Conservation (phyloP, 2,888 invertebrate species). For the Odiellus spinosus region DNA sequence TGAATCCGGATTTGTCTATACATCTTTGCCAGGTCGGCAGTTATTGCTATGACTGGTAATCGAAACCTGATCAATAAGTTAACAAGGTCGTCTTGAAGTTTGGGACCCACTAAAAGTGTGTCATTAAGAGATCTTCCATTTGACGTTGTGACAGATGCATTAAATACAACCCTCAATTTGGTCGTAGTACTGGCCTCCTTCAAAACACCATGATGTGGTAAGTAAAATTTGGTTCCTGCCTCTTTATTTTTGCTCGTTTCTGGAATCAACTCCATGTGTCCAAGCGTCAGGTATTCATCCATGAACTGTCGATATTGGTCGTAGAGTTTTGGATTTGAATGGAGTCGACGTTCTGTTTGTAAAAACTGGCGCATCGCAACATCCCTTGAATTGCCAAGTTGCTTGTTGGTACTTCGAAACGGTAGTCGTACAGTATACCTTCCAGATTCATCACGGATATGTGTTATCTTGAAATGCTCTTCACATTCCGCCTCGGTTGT, state of each 20-base stretch:
- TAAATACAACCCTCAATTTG: not conserved
- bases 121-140: slow-evolving; percentile 25
- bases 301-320: slow-evolving; percentile 1
- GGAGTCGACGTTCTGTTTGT: not conserved
- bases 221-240: slow-evolving; percentile 7
- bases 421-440: slow-evolving; percentile 21
- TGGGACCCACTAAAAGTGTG: slow-evolving; percentile 24
- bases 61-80: slow-evolving; percentile 24
- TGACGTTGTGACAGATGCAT: slow-evolving; percentile 3
- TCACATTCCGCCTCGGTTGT: slow-evolving; percentile 20
- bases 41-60: slow-evolving; percentile 21
- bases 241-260: slow-evolving; percentile 17
- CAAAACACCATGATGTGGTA: slow-evolving; percentile 5
- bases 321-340: not conserved
- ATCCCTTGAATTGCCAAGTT: slow-evolving; percentile 2
- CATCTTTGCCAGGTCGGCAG: slow-evolving; percentile 29
- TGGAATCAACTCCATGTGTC: slow-evolving; percentile 19
- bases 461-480: slow-evolving; percentile 18
- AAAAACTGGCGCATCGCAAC: not conserved
- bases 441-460: slow-evolving; percentile 16
- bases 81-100: slow-evolving; percentile 25
- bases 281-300: slow-evolving; percentile 12
- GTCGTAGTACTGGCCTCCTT: slow-evolving; percentile 1
- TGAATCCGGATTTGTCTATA: slow-evolving; percentile 24
- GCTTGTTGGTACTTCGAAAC: not conserved